Percentiles rank a stretch among this genome's conserved stretches.
Evolutionary conservation across 2,888 invertebrate genomes (phyloP).

Genomic region (Cetonia aurata): DNA sequence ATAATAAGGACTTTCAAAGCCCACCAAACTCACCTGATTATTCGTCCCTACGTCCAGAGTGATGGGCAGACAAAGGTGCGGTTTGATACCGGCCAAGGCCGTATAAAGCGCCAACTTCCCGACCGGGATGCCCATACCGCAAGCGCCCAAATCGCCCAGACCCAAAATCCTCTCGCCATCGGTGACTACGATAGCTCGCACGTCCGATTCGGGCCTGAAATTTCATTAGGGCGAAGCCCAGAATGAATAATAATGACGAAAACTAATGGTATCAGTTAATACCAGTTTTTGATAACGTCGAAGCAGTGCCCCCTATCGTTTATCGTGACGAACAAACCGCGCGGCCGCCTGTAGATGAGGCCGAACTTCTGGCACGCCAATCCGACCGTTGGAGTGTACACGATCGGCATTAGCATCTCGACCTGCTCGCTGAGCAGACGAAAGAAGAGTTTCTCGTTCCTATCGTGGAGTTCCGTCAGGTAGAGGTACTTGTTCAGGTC

Average conservation of each 20-base stretch:
- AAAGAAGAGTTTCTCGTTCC: conserved; percentile 97
- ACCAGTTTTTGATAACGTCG: conserved; percentile 94
- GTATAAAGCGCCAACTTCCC: conserved; percentile 97
- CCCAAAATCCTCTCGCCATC: conserved; percentile 98
- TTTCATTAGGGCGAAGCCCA: neutral
- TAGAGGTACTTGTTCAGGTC: conserved; percentile 97
- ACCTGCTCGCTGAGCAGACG: conserved; percentile 92
- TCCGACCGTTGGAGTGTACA: conserved; percentile 98
- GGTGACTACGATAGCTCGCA: conserved; percentile 76
- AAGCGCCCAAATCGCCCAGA: conserved; percentile 95
- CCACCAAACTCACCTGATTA: conserved; percentile 74
- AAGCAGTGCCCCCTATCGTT: conserved; percentile 94
- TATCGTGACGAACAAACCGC: conserved; percentile 96
- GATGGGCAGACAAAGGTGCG: conserved; percentile 94
- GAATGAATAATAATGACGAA: too few relatives aligned
- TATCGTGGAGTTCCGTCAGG: conserved; percentile 92
- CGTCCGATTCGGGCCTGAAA: conserved; percentile 85
- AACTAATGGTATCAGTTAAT: conserved; percentile 51
- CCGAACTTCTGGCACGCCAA: conserved; percentile 97
- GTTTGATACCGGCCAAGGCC: conserved; percentile 96
- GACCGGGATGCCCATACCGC: conserved; percentile 98
- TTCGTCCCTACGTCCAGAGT: conserved; percentile 96
- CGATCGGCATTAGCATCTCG: conserved; percentile 95
- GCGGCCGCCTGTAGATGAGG: conserved; percentile 91
- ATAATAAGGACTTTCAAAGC: too few relatives aligned